Evolutionary conservation across 30 jellyfish, hydroid and myxozoan species (phyloP), one percentile per base, ranked within the genome.

Genomic region (Sanderia malayensis): DNA sequence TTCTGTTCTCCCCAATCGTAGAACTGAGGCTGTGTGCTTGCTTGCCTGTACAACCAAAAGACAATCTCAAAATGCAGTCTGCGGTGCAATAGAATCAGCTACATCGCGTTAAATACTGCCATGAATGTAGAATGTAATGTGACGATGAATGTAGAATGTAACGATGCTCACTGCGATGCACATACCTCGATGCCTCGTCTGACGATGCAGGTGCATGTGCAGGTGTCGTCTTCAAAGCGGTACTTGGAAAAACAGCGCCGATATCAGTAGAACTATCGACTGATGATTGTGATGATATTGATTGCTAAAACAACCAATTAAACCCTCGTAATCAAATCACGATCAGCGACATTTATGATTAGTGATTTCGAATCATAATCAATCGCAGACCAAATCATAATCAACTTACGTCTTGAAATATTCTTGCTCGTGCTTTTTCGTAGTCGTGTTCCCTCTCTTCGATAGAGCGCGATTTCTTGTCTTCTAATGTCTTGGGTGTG

Each of bases 381-480:
- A 30, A 41, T 7, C 64, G 17, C 32, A 65, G 62, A 24, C n/a
- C 31, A 19, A 34, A 27, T 22, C 24, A 20, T 61, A 32, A 7
- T 29, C 29, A 57, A 67, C 95, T 69, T 46, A 86, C 96, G 31
- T 80, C 96, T 73, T 86, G 78, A 58, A 86, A 86, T 37, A 86
- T 86, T 46, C 96, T 86, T 41, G 84, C 92, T 64, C 88, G 79
- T 17, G 96, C 96, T 69, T 79, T 79, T 49, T 61, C 80, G 61
- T 86, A 86, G 18, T 86, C 96, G 27, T 86, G 94, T 49, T 79
- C 92, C 59, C 96, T 65, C 34, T 86, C 96, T 61, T 86, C 96
- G 10, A 86, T 86, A 0, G 96, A 86, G 0, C 86, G 76, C 1
- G 96, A 86, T 46, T 80, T 80, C 79, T 86, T 86, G 58, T 86